Conservation (phyloP, 2,797 vertebrate species). For the Cheirogaleus major region DNA sequence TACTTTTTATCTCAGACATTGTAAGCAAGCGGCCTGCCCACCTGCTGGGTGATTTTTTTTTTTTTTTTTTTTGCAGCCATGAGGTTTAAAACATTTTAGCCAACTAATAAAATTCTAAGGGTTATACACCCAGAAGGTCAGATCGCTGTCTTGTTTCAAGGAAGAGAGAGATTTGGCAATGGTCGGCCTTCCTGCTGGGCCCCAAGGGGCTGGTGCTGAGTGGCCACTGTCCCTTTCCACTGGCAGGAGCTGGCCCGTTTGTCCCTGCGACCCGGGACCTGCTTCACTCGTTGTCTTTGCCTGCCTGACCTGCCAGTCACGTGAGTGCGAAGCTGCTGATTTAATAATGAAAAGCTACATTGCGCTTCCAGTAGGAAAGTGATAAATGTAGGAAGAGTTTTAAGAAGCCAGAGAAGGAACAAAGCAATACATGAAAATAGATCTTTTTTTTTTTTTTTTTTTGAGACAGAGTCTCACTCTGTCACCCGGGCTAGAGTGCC, state of each 20-base stretch:
- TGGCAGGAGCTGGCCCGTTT: accelerated
- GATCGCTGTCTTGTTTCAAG: background rate
- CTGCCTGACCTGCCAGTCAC: background rate
- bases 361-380: background rate
- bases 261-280: accelerated
- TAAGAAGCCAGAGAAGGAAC: background rate
- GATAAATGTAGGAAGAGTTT: background rate
- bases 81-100: background rate
- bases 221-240: background rate
- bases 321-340: background rate
- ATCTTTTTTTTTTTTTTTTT: no score
- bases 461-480: no score
- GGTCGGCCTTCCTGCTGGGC: background rate
- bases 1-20: background rate
- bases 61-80: background rate
- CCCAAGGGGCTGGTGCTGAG: accelerated
- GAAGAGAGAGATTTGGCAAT: background rate
- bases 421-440: background rate
- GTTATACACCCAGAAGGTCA: background rate
- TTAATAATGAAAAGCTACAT: background rate
- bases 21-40: background rate
- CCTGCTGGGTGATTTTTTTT: background rate
- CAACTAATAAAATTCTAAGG: background rate
- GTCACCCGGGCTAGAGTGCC: no score
- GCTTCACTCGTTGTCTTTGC: accelerated